These are phyloP conservation scores for Anolis sagrei DNA, from an alignment of 2,113 vertebrate genomes.

Conservation along the genomic window DNA sequence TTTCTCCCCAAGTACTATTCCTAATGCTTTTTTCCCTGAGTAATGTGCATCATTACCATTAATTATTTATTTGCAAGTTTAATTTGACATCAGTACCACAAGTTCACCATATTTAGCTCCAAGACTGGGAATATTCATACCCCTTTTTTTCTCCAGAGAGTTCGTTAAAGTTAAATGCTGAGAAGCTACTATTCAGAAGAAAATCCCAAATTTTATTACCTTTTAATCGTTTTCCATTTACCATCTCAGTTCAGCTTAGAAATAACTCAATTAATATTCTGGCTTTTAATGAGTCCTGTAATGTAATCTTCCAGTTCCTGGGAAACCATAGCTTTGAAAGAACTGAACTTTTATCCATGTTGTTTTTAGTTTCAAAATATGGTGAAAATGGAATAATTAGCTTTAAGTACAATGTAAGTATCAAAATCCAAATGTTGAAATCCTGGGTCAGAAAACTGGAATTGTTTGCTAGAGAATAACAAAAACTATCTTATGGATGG, in stretches of 20 bases:
- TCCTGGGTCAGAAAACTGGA: too few species aligned
- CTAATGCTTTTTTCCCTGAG: slow-evolving; percentile 39
- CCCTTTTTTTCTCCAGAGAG: slow-evolving; percentile 23
- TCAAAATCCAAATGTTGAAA: too few species aligned
- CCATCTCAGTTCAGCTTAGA: neutral
- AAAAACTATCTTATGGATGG: too few species aligned
- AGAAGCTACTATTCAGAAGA: slow-evolving; percentile 12
- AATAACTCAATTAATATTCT: neutral
- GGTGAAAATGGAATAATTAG: too few species aligned
- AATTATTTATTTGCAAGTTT: slow-evolving; percentile 48
- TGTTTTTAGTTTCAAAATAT: too few species aligned
- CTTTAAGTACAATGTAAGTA: too few species aligned
- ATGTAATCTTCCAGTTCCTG: neutral
- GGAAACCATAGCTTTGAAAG: neutral
- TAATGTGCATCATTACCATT: neutral
- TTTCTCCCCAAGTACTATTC: slow-evolving; percentile 44
- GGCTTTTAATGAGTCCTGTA: neutral
- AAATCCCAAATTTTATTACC: slow-evolving; percentile 15
- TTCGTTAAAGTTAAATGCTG: slow-evolving; percentile 26
- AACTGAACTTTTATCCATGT: neutral
- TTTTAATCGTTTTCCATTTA: slow-evolving; percentile 26
- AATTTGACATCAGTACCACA: slow-evolving; percentile 50
- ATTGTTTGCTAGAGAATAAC: too few species aligned
- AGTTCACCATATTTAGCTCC: slow-evolving; percentile 35
- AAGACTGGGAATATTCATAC: neutral